phyloP scores from a whole-genome alignment of 2,888 invertebrate genomes.

The Dolomedes plantarius region DNA sequence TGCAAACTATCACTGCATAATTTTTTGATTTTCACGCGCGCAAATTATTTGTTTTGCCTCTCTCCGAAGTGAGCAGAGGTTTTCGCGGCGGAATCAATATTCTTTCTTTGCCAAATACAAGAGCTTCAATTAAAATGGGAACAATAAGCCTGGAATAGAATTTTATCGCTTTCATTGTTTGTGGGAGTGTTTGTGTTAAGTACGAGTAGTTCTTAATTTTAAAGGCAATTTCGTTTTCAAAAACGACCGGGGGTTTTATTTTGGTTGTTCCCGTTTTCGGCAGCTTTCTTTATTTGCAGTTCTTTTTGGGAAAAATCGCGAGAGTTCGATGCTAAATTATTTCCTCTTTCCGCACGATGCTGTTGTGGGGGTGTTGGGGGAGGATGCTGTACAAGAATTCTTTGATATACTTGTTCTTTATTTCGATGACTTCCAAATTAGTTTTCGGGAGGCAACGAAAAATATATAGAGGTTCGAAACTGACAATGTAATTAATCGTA shows the following conservation, averaged over 20 bases:
- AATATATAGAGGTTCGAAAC: too few relatives aligned
- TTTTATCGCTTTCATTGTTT: slow-evolving; percentile 1
- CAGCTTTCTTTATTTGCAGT: too few relatives aligned
- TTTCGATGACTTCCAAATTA: too few relatives aligned
- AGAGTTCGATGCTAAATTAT: too few relatives aligned
- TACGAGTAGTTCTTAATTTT: slow-evolving; percentile 4
- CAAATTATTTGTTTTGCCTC: background rate
- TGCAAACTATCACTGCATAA: background rate
- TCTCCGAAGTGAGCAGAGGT: background rate
- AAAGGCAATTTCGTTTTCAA: background rate
- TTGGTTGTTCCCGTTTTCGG: background rate
- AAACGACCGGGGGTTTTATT: background rate
- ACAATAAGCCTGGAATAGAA: background rate
- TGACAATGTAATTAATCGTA: too few relatives aligned
- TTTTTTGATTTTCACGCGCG: background rate
- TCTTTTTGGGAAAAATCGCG: too few relatives aligned
- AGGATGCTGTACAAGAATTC: too few relatives aligned
- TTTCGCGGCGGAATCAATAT: background rate
- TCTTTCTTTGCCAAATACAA: slow-evolving; percentile 2
- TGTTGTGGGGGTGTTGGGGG: too few relatives aligned
- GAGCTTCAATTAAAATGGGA: background rate
- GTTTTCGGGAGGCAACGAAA: too few relatives aligned
- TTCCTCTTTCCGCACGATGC: too few relatives aligned
- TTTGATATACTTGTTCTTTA: too few relatives aligned
- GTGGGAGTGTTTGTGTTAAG: background rate